These are phyloP conservation scores for Prosopocoilus inquinatus DNA, from an alignment of 2,888 invertebrate genomes.

Conservation along the genomic window DNA sequence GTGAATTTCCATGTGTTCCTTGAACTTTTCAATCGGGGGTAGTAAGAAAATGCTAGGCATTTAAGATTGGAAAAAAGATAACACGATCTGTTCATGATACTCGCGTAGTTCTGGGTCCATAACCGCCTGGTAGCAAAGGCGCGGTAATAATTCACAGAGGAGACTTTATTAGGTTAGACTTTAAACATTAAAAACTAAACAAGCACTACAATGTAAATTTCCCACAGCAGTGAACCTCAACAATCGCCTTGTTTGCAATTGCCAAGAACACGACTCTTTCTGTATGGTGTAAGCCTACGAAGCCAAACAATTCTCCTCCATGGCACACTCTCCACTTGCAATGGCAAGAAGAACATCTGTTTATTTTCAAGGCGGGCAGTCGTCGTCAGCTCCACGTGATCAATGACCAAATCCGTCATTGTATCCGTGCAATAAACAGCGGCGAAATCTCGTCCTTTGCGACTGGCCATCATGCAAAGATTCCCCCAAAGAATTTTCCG, in stretches of 20 bases:
- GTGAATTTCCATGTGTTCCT: too few relatives aligned
- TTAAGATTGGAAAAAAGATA: too few relatives aligned
- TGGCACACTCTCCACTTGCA: too few relatives aligned
- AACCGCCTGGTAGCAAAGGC: too few relatives aligned
- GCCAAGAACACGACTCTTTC: conserved; percentile 72
- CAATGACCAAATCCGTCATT: conserved; percentile 82
- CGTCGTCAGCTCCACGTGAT: conserved; percentile 71
- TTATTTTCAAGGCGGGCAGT: conserved; percentile 87
- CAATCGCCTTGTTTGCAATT: conserved; percentile 75
- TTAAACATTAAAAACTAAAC: too few relatives aligned
- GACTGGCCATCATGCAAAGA: conserved; percentile 66
- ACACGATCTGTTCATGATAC: too few relatives aligned
- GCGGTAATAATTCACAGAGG: too few relatives aligned
- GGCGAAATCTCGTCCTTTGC: conserved; percentile 61
- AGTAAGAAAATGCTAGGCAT: too few relatives aligned
- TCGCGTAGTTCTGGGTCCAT: too few relatives aligned
- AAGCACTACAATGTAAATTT: too few relatives aligned
- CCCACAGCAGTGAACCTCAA: conserved; percentile 93
- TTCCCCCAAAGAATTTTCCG: conserved; percentile 68
- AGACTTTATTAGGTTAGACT: too few relatives aligned
- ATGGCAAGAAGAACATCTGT: conserved; percentile 78
- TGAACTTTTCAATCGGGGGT: too few relatives aligned
- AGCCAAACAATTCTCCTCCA: conserved; percentile 94
- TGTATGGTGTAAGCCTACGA: conserved; percentile 81
- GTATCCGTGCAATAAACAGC: conserved; percentile 72